phyloP scores from a whole-genome alignment of 2,797 vertebrate species.

The Silurus aristotelis region DNA sequence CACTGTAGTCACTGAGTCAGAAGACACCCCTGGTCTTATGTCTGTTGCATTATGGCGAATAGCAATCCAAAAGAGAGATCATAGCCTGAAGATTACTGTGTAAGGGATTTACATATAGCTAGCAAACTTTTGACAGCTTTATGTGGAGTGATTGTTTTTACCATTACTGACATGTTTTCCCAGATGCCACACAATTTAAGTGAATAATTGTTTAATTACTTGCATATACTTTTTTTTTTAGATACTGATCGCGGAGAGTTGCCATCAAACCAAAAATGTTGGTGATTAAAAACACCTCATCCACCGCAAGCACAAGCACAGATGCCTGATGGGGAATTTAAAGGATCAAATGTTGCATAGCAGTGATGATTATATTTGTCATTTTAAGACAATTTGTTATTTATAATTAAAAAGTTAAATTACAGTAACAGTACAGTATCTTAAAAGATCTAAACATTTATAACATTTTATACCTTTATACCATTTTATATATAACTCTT shows the following conservation, averaged over 20 bases:
- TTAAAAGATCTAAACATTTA: not conserved
- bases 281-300: not conserved
- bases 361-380: not conserved
- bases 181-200: not conserved
- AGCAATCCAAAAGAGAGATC: not conserved
- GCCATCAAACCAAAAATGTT: not conserved
- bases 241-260: slow-evolving; percentile 22
- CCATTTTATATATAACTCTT: too few relatives aligned
- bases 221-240: not conserved
- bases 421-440: not conserved
- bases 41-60: too few relatives aligned
- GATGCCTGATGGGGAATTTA: not conserved
- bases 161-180: not conserved
- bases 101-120: not conserved
- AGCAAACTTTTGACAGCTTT: not conserved
- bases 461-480: too few relatives aligned
- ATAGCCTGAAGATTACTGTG: not conserved
- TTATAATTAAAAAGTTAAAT: not conserved
- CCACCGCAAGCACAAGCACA: not conserved
- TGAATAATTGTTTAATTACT: not conserved
- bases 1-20: not conserved
- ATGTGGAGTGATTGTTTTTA: not conserved
- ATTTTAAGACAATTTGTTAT: not conserved
- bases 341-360: not conserved
- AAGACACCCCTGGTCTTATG: not conserved